Base-by-base conservation (phyloP, 2,113 vertebrate species). In the Myodes glareolus region DNA sequence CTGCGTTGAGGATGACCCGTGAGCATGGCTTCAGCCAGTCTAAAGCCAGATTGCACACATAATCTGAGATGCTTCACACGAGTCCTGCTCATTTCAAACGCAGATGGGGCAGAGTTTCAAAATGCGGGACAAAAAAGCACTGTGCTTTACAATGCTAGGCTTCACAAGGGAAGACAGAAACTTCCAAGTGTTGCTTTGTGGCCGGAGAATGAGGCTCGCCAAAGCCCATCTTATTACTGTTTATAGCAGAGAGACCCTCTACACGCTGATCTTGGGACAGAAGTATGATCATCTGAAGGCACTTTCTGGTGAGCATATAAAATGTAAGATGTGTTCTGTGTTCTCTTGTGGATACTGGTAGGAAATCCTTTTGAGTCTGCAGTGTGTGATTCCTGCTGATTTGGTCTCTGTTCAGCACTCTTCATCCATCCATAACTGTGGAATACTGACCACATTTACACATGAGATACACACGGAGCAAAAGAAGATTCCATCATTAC, bases 1-100 rank as follows among this genome's bases (percentile, higher is more conserved):
- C 11, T 55, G 42, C 11, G 16, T 8, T 25, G 63, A 50, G 39
- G n/a, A 77, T 50, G 8, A 11, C 1, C 0, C 4, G 8, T 6
- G 25, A 8, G 8, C 11, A 21, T 0, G 3, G 13, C 25, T 21
- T 39, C 19, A 4, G 50, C 39, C 0, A 27, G 42, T 36, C 27
- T 55, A 50, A 81, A 92, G 13, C 21, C 42, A 89, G 25, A 0
- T 6, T 10, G 16, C 4, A 1, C 4, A 23, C 52, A 42, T 19
- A 45, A 55, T 11, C 36, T 19, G 25, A 42, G 82, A 25, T 1
- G 9, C 1, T 55, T 78, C 42, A 84, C 1, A 9, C 7, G 10
- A 33, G 33, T 13, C 16, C 1, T 31, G n/a, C 33, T 76, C 17
- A 31, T 39, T 88, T 85, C 29, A 14, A 85, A 58, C 3, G 7